Conservation (phyloP, 2,888 invertebrate species). For the Drosophila nr. fundita region DNA sequence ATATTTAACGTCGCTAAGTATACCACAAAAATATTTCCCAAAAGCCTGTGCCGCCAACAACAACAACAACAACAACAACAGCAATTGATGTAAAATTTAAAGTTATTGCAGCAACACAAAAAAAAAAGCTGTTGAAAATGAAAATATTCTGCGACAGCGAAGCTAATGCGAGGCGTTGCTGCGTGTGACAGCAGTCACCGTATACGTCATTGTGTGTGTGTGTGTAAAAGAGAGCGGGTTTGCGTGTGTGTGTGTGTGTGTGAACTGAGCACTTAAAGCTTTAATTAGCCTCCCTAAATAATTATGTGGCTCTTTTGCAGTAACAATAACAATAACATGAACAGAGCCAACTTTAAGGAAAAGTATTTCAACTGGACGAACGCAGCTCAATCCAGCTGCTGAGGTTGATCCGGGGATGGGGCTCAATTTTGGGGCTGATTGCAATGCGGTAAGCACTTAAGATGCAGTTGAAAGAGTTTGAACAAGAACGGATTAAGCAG, state of each 20-base stretch:
- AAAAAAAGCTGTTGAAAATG: conserved; percentile 59
- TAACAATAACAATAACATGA: conserved; percentile 9
- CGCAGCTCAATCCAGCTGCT: background rate
- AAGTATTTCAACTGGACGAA: conserved; percentile 25
- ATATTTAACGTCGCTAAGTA: conserved; percentile 80
- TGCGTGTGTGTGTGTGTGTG: conserved; percentile 13
- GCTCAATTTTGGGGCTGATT: conserved; percentile 5
- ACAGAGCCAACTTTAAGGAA: conserved; percentile 28
- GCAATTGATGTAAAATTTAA: conserved; percentile 49
- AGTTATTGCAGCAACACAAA: conserved; percentile 44
- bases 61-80: conserved; percentile 12
- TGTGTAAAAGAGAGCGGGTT: conserved; percentile 3
- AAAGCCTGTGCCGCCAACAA: conserved; percentile 24
- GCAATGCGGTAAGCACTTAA: background rate
- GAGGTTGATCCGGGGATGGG: background rate
- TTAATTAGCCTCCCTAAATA: conserved; percentile 52
- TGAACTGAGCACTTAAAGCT: conserved; percentile 48
- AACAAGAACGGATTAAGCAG: background rate
- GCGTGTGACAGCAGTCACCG: conserved; percentile 62
- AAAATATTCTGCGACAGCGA: conserved; percentile 46
- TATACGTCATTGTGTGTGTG: conserved; percentile 10
- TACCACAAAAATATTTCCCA: conserved; percentile 71
- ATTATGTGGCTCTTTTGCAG: conserved; percentile 43
- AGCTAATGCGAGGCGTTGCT: conserved; percentile 67
- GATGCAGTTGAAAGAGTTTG: conserved; percentile 5